Conservation (phyloP, 2,113 vertebrate species). For the Helogale parvula region DNA sequence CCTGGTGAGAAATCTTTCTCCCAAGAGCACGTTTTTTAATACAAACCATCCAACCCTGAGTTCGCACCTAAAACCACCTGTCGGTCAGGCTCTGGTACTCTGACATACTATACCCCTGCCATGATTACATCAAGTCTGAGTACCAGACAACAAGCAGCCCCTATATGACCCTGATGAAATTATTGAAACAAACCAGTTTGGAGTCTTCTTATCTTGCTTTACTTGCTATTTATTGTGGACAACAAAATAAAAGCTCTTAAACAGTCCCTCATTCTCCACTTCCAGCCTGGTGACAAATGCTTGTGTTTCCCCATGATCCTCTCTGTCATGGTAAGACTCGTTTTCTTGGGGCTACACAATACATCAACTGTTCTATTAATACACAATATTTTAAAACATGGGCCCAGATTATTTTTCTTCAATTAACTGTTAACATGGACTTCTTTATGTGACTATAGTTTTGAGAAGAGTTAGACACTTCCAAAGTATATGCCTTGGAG, state of each 20-base stretch:
- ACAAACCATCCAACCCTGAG: background rate
- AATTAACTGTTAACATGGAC: background rate
- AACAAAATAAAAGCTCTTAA: background rate
- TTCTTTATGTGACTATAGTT: background rate
- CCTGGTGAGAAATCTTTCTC: background rate
- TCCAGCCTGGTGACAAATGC: fast-evolving
- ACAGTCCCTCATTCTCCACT: too few relatives aligned
- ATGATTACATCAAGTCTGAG: background rate
- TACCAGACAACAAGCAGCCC: background rate
- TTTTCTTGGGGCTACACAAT: background rate
- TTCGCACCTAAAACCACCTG: background rate
- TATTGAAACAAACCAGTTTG: background rate
- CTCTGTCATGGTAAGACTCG: too few relatives aligned
- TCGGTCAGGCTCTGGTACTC: background rate
- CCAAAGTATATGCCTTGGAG: background rate
- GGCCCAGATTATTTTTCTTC: background rate
- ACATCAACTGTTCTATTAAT: background rate
- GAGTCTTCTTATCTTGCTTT: background rate
- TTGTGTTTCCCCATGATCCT: fast-evolving
- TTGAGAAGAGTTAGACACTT: background rate
- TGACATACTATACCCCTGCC: fast-evolving
- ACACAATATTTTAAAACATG: background rate
- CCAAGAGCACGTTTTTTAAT: background rate
- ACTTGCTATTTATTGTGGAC: background rate
- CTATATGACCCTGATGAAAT: background rate